These are phyloP conservation scores for Pantherophis guttatus DNA, from an alignment of 2,113 vertebrate species.

Conservation along the genomic window DNA sequence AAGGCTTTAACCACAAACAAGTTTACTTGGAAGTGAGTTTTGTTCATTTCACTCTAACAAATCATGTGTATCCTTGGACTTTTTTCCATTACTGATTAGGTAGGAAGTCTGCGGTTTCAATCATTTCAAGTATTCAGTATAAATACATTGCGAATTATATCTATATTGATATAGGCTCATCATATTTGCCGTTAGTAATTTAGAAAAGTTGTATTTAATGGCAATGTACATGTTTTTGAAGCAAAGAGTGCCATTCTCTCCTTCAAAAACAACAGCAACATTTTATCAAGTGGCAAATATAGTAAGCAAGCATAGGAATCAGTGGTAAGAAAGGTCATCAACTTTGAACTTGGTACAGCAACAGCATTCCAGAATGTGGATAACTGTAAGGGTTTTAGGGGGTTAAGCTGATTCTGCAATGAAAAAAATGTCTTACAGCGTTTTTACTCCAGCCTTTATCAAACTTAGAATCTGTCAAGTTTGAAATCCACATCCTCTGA, in stretches of 20 bases:
- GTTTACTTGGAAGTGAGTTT: background rate
- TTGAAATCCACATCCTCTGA: background rate
- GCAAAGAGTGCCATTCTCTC: background rate
- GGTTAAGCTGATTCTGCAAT: background rate
- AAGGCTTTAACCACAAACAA: background rate
- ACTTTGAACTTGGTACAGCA: background rate
- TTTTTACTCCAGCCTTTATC: background rate
- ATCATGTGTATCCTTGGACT: background rate
- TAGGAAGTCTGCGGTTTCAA: background rate
- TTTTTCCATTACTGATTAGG: background rate
- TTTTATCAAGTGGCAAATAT: background rate
- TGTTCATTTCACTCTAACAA: background rate
- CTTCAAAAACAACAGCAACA: background rate
- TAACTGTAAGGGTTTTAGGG: background rate
- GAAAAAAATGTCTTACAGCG: background rate
- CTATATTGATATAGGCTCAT: background rate
- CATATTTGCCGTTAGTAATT: background rate
- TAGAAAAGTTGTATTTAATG: conserved; percentile 8
- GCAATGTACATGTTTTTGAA: background rate
- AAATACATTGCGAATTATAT: background rate
- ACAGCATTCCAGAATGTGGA: background rate
- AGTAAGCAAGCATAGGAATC: background rate
- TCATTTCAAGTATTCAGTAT: background rate
- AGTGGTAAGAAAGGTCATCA: background rate
- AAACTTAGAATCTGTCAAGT: background rate